Evolutionary conservation across 2,888 invertebrate genomes (phyloP), one percentile per base, ranked within the genome.

Genomic region (Eupithecia pulchellata): DNA sequence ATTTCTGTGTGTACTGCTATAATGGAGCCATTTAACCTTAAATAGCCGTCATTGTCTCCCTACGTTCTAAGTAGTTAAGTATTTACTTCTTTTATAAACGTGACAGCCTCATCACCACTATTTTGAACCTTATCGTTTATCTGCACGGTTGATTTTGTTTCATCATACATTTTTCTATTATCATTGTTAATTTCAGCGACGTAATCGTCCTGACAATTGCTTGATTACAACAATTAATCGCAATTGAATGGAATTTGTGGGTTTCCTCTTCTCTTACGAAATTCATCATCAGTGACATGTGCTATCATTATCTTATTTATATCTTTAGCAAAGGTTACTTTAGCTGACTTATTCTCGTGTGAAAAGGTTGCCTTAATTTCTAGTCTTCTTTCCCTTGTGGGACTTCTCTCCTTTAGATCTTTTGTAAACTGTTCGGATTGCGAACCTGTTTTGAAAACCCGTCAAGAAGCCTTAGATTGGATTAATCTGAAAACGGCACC

Each of bases 201-300:
- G 89, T 90, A 89, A 90, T 90, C 85, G 89, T 83, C 86, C 81
- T 81, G 82, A 86, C 92, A 91, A 91, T 91, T 89, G 90, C 89
- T 92, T 92, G 90, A 93, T 93, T 92, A 91, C 90, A 80, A 88
- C 92, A 93, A 93, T 93, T 93, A 93, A 91, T 90, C 82, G 88
- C 92, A 93, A 93, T 93, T 93, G 92, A 85, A 83, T 75, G 91
- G 93, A 91, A 93, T 93, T 89, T 79, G 86, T 88, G 83, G 79
- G 85, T 89, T 91, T 91, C 91, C 91, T 88, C 84, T 84, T 77
- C 78, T 80, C 77, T 82, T 78, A 80, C 75, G 77, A 77, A 79
- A 78, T 77, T 75, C 75, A 66, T 76, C 77, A 78, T 69, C 61
- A 64, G 64, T 64, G 67, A 64, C 72, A 47, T 67, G 64, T 65